These are phyloP conservation scores for Diaphora mendica DNA, from an alignment of 2,888 invertebrate species.

Conservation along the genomic window DNA sequence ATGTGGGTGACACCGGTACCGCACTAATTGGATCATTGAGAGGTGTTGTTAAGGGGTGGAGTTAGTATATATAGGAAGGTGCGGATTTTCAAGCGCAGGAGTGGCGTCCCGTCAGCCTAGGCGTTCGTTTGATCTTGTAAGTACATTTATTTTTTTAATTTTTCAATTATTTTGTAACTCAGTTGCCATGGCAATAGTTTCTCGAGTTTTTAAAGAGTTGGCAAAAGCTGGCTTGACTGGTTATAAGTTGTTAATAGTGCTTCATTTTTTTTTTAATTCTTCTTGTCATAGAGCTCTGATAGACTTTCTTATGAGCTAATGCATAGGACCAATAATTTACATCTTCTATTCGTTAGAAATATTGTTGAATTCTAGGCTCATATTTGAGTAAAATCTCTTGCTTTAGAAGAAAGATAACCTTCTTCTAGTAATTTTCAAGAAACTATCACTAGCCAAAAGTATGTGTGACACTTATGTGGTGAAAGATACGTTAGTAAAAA, in stretches of 20 bases:
- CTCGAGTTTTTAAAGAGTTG: background rate
- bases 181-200: background rate
- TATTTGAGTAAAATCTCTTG: too few relatives aligned
- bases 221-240: background rate
- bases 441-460: too few relatives aligned
- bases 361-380: too few relatives aligned
- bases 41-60: slow-evolving; percentile 41
- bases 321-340: background rate
- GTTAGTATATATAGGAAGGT: slow-evolving; percentile 65
- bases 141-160: slow-evolving; percentile 51
- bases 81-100: slow-evolving; percentile 63
- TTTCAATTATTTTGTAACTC: slow-evolving; percentile 1
- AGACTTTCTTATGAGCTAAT: background rate
- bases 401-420: too few relatives aligned
- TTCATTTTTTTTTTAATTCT: background rate
- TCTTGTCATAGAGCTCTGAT: background rate
- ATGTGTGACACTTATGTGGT: too few relatives aligned
- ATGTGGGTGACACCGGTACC: slow-evolving; percentile 39
- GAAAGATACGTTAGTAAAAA: too few relatives aligned
- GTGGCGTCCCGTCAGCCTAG: slow-evolving; percentile 75
- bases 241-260: background rate
- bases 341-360: background rate
- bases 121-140: slow-evolving; percentile 66
- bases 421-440: too few relatives aligned
- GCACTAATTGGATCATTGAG: slow-evolving; percentile 65